Percentiles rank a stretch among this genome's conserved stretches.
Conservation (phyloP, 2,113 vertebrate species). For the Furnarius figulus region DNA sequence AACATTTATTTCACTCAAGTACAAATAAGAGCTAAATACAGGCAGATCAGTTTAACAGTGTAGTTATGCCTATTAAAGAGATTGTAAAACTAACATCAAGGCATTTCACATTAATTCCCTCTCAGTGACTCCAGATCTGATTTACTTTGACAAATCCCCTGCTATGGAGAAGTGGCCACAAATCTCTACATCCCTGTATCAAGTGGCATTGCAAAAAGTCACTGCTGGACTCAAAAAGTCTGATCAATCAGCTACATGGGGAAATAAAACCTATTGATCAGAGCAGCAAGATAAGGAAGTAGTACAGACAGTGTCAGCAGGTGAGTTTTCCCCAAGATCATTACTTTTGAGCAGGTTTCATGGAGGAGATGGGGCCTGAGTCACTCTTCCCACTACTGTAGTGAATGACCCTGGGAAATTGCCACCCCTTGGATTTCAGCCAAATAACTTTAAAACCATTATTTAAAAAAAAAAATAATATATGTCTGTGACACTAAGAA, state of each 20-base stretch:
- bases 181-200: neutral
- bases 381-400: neutral
- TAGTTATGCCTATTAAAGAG: neutral
- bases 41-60: neutral
- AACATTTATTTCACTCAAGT: neutral
- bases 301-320: neutral
- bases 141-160: neutral
- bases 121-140: neutral
- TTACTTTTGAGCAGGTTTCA: neutral
- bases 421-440: neutral
- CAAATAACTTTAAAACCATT: neutral
- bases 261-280: neutral
- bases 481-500: neutral
- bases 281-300: neutral
- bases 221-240: neutral
- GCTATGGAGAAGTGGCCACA: neutral
- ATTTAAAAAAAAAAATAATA: neutral
- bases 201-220: neutral
- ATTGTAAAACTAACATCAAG: constrained; percentile 3
- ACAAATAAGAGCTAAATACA: neutral
- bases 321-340: neutral
- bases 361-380: neutral
- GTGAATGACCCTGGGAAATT: neutral
- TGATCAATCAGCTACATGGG: accelerated
- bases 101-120: constrained; percentile 11